Evolutionary conservation across 2,797 vertebrate genomes (phyloP).

Genomic region (Platalea minor): DNA sequence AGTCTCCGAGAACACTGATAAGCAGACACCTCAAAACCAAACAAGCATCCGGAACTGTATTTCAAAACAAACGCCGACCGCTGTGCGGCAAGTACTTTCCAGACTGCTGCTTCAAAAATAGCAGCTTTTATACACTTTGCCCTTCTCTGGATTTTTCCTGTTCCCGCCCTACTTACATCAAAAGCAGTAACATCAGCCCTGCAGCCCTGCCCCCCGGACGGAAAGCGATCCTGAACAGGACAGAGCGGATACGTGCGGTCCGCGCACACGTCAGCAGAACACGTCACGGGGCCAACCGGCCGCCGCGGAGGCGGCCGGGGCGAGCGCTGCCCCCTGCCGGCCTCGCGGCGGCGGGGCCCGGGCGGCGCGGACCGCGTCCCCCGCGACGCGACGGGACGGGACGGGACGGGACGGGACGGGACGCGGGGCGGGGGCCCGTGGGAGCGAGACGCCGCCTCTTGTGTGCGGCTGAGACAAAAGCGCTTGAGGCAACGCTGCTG

Average conservation of each 20-base stretch:
- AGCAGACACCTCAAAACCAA: not conserved
- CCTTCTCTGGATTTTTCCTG: not conserved
- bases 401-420: too few relatives aligned
- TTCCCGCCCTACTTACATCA: not conserved
- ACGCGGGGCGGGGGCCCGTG: too few relatives aligned
- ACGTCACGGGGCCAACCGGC: too few relatives aligned
- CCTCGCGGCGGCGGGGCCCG: too few relatives aligned
- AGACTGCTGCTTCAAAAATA: not conserved
- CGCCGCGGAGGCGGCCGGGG: not conserved
- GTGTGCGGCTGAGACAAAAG: not conserved
- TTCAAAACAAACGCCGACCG: not conserved
- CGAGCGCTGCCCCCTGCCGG: not conserved
- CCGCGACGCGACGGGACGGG: too few relatives aligned
- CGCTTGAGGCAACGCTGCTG: too few relatives aligned
- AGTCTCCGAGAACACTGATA: not conserved
- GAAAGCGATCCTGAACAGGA: not conserved
- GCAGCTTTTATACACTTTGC: not conserved
- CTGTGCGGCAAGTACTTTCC: not conserved
- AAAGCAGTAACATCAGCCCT: not conserved
- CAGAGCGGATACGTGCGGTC: not conserved
- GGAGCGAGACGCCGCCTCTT: not conserved
- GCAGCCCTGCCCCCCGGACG: accelerated
- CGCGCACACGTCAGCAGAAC: not conserved
- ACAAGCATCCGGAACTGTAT: not conserved
- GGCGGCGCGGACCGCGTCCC: too few relatives aligned